Base-by-base conservation (phyloP, 2,888 invertebrate genomes). In the Campopleginae sp. region DNA sequence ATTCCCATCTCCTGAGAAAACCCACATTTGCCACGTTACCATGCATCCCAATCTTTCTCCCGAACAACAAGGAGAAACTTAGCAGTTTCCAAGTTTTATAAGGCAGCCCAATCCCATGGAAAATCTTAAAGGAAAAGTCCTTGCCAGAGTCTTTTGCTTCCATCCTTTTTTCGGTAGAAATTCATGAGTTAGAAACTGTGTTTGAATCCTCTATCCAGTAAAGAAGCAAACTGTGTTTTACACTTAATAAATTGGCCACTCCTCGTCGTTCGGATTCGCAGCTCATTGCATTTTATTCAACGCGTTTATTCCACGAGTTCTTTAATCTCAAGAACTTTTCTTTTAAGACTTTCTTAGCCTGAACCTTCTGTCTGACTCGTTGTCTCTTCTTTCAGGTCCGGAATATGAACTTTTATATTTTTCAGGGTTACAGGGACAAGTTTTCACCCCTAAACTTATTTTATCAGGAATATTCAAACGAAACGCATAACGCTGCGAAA, bases 1-100 rank as follows among this genome's bases (percentile, higher is more conserved):
- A 88, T 88, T 93, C 87, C 93, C 93, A 91, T 93, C 93, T 91
- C 92, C 93, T 92, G 93, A 91, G 92, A 91, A 93, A 93, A 80
- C 80, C 90, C 92, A 93, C 91, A 92, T 92, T 92, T 90, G 89
- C 91, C 87, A 90, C 88, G 87, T 91, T 92, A 91, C 89, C 90
- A 88, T 88, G 86, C 88, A 83, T 87, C 83, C 80, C 78, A 77
- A 85, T 86, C 75, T 74, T 58, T 58, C 51, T 82, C 70, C 65
- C 75, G 80, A 38, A 42, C 72, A 38, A 58, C 14, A 58, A 58
- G 58, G 27, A 27, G 27, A 27, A 58, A 58, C 27, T 58, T 27
- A 14, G 27, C 27, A 27, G 27, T 23, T 58, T 27, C 14, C 14
- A 58, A 58, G 14, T 27, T 58, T 58, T 5, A 58, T 27, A 23